Conservation (phyloP, 2,888 invertebrate species). For the Dimorphilus gyrociliatus region DNA sequence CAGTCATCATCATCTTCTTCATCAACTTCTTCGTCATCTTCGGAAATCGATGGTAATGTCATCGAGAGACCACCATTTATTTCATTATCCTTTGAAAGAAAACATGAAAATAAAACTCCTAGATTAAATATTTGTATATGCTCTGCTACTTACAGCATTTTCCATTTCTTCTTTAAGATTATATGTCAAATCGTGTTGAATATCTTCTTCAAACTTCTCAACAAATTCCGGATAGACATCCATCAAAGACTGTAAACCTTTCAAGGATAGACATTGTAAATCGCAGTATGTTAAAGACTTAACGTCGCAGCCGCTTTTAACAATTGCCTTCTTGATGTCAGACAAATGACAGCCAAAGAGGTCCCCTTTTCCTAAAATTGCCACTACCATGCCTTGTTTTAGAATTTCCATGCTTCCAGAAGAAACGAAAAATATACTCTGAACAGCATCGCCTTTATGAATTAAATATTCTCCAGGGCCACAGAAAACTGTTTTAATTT, state of each 20-base stretch:
- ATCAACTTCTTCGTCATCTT: conserved; percentile 54
- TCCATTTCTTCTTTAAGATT: conserved; percentile 73
- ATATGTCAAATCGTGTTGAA: conserved; percentile 83
- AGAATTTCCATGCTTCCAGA: conserved; percentile 95
- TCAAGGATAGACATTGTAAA: conserved; percentile 75
- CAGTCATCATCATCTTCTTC: conserved; percentile 59
- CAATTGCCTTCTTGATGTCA: conserved; percentile 52
- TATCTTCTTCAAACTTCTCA: conserved; percentile 79
- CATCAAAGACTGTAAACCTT: conserved; percentile 70
- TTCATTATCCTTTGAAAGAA: conserved; percentile 21
- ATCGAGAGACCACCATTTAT: conserved; percentile 54
- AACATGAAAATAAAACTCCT: not conserved
- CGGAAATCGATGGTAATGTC: conserved; percentile 78
- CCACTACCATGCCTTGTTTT: conserved; percentile 87
- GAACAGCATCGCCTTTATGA: conserved; percentile 80
- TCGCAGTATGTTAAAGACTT: conserved; percentile 89
- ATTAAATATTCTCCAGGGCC: conserved; percentile 87
- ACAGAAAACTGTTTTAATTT: conserved; percentile 83
- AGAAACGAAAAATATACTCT: conserved; percentile 83
- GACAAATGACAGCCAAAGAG: conserved; percentile 54
- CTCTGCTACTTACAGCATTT: conserved; percentile 48
- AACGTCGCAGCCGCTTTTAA: conserved; percentile 85
- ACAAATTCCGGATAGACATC: conserved; percentile 83
- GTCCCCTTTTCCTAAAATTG: conserved; percentile 92
- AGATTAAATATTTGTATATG: not conserved